Evolutionary conservation across 2,797 vertebrate species (phyloP).

Genomic region (Danio aesculapii): DNA sequence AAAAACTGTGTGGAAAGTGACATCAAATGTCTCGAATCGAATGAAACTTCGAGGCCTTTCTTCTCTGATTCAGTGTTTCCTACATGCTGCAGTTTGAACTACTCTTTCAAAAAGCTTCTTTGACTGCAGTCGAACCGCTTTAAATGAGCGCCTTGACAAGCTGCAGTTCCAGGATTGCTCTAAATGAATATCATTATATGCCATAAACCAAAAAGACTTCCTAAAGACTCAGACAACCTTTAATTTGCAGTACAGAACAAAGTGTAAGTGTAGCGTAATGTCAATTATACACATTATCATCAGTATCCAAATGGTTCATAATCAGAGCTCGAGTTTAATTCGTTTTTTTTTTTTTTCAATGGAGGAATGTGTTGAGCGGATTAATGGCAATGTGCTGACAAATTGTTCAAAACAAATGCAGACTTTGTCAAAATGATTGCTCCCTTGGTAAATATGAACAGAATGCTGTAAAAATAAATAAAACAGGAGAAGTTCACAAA

Average conservation of each 20-base stretch:
- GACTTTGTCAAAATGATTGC: background rate
- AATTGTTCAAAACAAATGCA: conserved; percentile 8
- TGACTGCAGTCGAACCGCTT: background rate
- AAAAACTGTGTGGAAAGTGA: background rate
- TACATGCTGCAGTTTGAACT: background rate
- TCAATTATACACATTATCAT: background rate
- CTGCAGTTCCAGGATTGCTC: background rate
- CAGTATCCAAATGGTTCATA: background rate
- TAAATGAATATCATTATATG: conserved; percentile 10
- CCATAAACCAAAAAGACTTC: background rate
- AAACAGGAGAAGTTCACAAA: too few species aligned
- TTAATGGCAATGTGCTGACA: background rate
- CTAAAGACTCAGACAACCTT: background rate
- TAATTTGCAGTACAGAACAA: conserved; percentile 1
- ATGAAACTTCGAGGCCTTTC: background rate
- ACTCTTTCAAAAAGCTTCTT: conserved; percentile 10
- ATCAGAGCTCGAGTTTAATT: background rate
- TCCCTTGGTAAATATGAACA: too few species aligned
- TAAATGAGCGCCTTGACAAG: conserved; percentile 10
- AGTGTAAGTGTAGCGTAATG: background rate
- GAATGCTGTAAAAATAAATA: too few species aligned
- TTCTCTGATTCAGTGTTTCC: background rate
- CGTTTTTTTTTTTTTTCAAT: background rate
- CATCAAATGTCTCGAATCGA: background rate
- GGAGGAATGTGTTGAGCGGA: conserved; percentile 4